These are phyloP conservation scores for Trachops cirrhosus DNA, from an alignment of 2,797 vertebrate genomes.

Conservation along the genomic window DNA sequence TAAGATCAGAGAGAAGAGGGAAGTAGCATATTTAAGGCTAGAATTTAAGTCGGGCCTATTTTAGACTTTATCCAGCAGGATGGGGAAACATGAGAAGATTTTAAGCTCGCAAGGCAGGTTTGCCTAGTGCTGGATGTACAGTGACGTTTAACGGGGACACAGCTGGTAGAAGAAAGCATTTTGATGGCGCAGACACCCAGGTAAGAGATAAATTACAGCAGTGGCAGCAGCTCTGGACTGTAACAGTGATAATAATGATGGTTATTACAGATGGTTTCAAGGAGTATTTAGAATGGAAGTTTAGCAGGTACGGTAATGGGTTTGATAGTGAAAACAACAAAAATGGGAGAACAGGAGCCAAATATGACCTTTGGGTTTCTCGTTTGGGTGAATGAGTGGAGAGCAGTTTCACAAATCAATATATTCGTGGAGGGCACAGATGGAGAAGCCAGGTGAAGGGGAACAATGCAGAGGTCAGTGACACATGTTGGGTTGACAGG, in stretches of 20 bases:
- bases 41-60: background rate
- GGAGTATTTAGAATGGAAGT: background rate
- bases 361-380: background rate
- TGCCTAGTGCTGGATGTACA: too few species aligned
- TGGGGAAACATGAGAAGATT: background rate
- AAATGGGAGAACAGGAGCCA: background rate
- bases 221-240: background rate
- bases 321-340: background rate
- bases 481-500: background rate
- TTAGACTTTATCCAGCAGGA: background rate
- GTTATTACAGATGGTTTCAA: background rate
- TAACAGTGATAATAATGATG: background rate
- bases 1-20: background rate
- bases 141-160: background rate
- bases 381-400: background rate
- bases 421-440: background rate
- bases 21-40: background rate
- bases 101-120: background rate
- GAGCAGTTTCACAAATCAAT: fast-evolving
- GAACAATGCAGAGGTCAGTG: background rate
- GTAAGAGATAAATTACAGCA: background rate
- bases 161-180: background rate
- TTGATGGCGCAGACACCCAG: background rate
- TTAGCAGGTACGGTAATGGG: background rate
- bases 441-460: background rate